Percentiles rank a stretch among this genome's conserved stretches.
phyloP scores from a whole-genome alignment of 2,113 vertebrate species.

The Brevimyrus niger region DNA sequence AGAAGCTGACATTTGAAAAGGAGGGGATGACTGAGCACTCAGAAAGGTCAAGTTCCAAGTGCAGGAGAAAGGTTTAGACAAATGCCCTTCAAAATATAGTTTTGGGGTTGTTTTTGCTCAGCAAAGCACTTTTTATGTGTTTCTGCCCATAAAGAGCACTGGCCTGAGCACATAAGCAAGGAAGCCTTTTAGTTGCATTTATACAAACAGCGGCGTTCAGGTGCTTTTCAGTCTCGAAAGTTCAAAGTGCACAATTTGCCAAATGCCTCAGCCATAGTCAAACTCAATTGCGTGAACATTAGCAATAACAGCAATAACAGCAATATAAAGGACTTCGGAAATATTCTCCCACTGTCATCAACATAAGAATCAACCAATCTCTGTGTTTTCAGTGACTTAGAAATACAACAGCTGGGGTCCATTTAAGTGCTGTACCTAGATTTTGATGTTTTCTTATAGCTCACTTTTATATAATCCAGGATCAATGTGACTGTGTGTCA shows the following conservation, averaged over 20 bases:
- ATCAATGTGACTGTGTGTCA: not conserved
- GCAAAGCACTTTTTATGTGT: not conserved
- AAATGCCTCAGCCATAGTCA: not conserved
- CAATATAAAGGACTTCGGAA: not conserved
- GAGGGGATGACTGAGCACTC: not conserved
- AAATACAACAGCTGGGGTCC: not conserved
- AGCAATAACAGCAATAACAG: not conserved
- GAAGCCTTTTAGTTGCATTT: not conserved
- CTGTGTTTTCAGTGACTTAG: not conserved
- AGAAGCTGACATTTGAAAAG: slow-evolving; percentile 4
- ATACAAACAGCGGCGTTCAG: not conserved
- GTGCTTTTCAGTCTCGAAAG: not conserved
- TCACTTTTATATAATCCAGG: not conserved
- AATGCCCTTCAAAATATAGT: slow-evolving; percentile 3
- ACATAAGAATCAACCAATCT: not conserved
- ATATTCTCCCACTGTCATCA: not conserved
- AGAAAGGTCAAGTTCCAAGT: not conserved
- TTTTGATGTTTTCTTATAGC: not conserved
- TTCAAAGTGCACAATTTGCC: not conserved
- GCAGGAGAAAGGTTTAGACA: slow-evolving; percentile 2
- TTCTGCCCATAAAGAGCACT: not conserved
- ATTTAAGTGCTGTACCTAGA: not conserved
- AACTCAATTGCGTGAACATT: not conserved
- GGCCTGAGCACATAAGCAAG: not conserved
- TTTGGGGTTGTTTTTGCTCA: not conserved